Conservation (phyloP, 2,888 invertebrate genomes). For the Cryptocephalus moraei region DNA sequence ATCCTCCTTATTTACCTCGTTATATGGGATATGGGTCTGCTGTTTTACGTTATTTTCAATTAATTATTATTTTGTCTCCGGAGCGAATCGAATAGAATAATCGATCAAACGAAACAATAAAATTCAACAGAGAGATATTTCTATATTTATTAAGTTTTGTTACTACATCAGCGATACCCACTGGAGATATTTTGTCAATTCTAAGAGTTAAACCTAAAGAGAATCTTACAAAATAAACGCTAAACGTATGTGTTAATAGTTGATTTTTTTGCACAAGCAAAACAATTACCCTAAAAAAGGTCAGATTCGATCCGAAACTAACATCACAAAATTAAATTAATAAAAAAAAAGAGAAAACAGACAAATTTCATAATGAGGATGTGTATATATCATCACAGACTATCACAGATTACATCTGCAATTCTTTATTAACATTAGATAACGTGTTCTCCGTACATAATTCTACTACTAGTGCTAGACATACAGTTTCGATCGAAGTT, state of each 20-base stretch:
- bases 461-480: no score
- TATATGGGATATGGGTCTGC: no score
- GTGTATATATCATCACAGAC: slow-evolving; percentile 32
- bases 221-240: no score
- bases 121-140: not conserved
- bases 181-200: not conserved
- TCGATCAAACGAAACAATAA: no score
- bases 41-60: no score
- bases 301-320: not conserved
- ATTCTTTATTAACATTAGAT: slow-evolving; percentile 23
- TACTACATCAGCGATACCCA: not conserved
- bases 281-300: not conserved
- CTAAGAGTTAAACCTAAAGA: not conserved
- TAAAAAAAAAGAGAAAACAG: not conserved
- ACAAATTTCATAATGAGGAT: not conserved
- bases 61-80: no score
- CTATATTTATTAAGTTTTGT: not conserved
- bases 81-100: no score
- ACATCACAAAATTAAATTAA: not conserved
- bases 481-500: no score
- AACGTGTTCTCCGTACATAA: no score
- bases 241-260: not conserved
- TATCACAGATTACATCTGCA: slow-evolving; percentile 39
- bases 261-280: not conserved
- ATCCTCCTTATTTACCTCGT: no score